Conservation (phyloP, 1,140 invertebrate genomes). For the Araneus ventricosus region DNA sequence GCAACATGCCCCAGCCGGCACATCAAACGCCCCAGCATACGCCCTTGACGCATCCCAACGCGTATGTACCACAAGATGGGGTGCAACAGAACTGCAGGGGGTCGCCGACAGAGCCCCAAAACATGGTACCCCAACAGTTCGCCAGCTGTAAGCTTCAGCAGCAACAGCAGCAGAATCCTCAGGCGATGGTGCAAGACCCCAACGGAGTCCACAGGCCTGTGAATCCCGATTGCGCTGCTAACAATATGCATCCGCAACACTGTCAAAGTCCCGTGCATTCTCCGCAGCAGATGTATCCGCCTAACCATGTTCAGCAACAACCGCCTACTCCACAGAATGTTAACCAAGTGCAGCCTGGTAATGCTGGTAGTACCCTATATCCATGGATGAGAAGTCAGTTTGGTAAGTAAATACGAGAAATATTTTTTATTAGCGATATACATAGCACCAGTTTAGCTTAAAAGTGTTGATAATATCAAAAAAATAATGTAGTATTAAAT, state of each 20-base stretch:
- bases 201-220: constrained; percentile 80
- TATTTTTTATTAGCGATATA: background rate
- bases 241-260: constrained; percentile 83
- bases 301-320: constrained; percentile 72
- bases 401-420: constrained; percentile 85
- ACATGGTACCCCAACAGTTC: constrained; percentile 72
- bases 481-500: too few species aligned
- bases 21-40: constrained; percentile 68
- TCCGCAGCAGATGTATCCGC: constrained; percentile 75
- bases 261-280: constrained; percentile 82
- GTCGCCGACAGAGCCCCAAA: constrained; percentile 58
- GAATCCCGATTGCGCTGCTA: constrained; percentile 58
- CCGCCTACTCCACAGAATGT: constrained; percentile 79
- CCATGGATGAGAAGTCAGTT: constrained; percentile 99
- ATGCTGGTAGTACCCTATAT: constrained; percentile 90
- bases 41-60: constrained; percentile 75
- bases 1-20: constrained; percentile 75
- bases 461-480: too few species aligned
- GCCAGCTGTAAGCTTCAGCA: constrained; percentile 78
- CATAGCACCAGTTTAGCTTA: too few species aligned
- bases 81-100: constrained; percentile 72
- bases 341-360: constrained; percentile 59
- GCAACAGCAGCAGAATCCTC: constrained; percentile 77
- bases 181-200: constrained; percentile 78
- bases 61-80: constrained; percentile 73